Conservation (phyloP, 1,140 invertebrate genomes). For the Drosophila micromelanica region DNA sequence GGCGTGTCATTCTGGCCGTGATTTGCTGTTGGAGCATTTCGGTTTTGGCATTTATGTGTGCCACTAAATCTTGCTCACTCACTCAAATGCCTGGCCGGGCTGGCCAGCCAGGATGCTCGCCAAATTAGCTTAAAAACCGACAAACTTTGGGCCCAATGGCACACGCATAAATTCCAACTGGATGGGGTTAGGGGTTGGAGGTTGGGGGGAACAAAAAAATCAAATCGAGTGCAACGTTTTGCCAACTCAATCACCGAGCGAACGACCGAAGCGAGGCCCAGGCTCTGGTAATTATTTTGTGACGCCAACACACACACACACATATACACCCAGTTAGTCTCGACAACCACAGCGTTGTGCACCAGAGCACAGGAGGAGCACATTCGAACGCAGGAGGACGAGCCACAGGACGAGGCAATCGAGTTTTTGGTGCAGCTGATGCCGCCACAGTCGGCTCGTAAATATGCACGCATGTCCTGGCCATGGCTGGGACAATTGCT, state of each 20-base stretch:
- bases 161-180: slow-evolving; percentile 63
- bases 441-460: slow-evolving; percentile 75
- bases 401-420: slow-evolving; percentile 55
- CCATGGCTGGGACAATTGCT: slow-evolving; percentile 51
- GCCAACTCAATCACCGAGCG: slow-evolving; percentile 74
- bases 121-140: slow-evolving; percentile 79
- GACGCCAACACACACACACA: slow-evolving; percentile 50
- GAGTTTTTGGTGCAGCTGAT: slow-evolving; percentile 82
- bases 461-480: slow-evolving; percentile 80
- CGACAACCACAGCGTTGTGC: slow-evolving; percentile 29
- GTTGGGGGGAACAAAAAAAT: slow-evolving; percentile 52
- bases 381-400: slow-evolving; percentile 1
- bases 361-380: slow-evolving; percentile 13
- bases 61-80: slow-evolving; percentile 77
- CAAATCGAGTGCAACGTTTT: slow-evolving; percentile 79
- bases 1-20: slow-evolving; percentile 70
- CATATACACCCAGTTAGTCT: slow-evolving; percentile 1
- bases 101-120: slow-evolving; percentile 48
- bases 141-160: slow-evolving; percentile 62
- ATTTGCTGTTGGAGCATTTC: slow-evolving; percentile 76
- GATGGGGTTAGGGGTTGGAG: background rate
- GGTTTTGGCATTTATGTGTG: slow-evolving; percentile 78
- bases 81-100: slow-evolving; percentile 56
- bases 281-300: slow-evolving; percentile 80
- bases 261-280: slow-evolving; percentile 37